Evolutionary conservation across 2,797 vertebrate species (phyloP), one percentile per base, ranked within the genome.

Genomic region (Merluccius polli): DNA sequence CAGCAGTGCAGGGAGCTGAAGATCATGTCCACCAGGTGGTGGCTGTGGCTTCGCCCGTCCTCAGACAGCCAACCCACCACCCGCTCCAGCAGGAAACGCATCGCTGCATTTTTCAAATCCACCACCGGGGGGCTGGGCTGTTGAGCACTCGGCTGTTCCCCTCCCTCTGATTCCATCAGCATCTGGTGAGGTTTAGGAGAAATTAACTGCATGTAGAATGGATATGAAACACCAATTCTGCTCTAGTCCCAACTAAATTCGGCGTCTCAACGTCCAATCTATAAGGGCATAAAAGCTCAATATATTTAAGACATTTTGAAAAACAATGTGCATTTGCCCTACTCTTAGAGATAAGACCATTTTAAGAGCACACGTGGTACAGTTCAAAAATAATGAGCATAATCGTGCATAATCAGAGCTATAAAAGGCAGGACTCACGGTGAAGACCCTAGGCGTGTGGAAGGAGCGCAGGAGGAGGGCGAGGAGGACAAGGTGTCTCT

Each of bases 1-100:
- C 96, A 98, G 92, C 97, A 97, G 59, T 70, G 78, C 0, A 99
- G 92, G 0, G 94, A 92, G 65, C 98, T 99, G 87, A 97, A 99
- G 69, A 98, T 89, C 94, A 98, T 96, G 91, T 98, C 95, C 84
- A 99, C 95, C 83, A 99, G 86, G 82, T 95, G 96, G 77, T 93
- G 87, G 0, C 93, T 92, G 75, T 97, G 93, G 71, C 82, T 91
- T 67, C 90, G 91, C 2, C 83, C 89, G 33, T 94, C 92, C 89
- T 96, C 95, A 29, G 89, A 89, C 74, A 99, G 89, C 98, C 97
- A 99, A 70, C 85, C 76, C 75, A 95, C 86, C 86, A 98, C 92
- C 81, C 92, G 95, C 68, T 90, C 87, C 83, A 97, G 88, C 21
- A 98, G 86, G 90, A 99, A 99, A 24, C 87, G 91, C 69, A 97